A percentile compares a stretch with the other conserved stretches of the same genome.
Evolutionary conservation across 2,888 invertebrate species (phyloP).

Genomic region (Melanostoma mellinum): DNA sequence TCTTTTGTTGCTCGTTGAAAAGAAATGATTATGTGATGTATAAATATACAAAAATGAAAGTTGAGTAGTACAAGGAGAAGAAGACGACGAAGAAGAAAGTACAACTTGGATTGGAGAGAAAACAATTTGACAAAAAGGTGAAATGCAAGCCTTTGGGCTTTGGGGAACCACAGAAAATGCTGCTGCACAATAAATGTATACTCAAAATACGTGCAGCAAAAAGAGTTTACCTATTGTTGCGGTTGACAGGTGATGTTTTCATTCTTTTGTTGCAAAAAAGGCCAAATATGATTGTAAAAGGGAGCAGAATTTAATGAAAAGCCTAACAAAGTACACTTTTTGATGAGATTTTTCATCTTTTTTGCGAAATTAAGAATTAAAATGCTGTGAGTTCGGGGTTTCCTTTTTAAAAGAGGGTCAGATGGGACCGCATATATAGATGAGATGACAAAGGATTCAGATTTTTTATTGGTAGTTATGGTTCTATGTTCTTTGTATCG

Average conservation of each 20-base stretch:
- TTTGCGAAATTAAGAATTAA: not conserved
- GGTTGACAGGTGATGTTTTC: conserved; percentile 62
- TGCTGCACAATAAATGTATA: conserved; percentile 18
- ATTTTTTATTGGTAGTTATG: too few relatives aligned
- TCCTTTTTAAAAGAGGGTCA: too few relatives aligned
- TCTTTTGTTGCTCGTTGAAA: conserved; percentile 49
- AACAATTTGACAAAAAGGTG: conserved; percentile 60
- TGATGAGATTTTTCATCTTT: conserved; percentile 24
- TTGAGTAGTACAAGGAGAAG: conserved; percentile 9
- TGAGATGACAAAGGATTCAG: too few relatives aligned
- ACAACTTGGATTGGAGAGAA: conserved; percentile 7
- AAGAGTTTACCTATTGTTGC: conserved; percentile 43
- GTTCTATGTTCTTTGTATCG: too few relatives aligned
- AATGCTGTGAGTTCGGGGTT: too few relatives aligned
- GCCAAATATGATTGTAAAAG: conserved; percentile 33
- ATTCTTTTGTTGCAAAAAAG: conserved; percentile 29
- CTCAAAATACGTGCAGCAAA: conserved; percentile 26
- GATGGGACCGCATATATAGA: too few relatives aligned
- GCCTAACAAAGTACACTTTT: conserved; percentile 41
- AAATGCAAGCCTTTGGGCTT: conserved; percentile 49
- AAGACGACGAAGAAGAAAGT: not conserved
- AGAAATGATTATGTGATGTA: conserved; percentile 51
- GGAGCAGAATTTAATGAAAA: conserved; percentile 62
- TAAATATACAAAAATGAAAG: conserved; percentile 5
- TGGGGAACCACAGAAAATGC: conserved; percentile 3